Conservation (phyloP, 1,140 invertebrate species). For the Polypedilum vanderplanki region DNA sequence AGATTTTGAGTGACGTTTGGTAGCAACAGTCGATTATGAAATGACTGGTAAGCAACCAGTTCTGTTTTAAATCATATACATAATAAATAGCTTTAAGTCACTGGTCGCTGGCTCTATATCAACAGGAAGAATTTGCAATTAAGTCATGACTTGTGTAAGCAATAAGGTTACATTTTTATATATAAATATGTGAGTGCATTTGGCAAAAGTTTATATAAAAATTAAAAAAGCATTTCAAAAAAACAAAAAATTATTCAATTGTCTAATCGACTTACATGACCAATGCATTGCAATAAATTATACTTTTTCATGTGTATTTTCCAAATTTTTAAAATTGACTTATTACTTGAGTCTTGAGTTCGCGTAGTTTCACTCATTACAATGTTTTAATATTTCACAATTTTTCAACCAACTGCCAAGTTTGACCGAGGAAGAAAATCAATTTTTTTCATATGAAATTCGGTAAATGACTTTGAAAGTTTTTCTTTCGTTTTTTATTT, state of each 20-base stretch:
- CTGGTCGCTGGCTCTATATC: background rate
- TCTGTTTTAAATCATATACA: background rate
- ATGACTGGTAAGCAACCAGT: background rate
- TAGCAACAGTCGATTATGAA: background rate
- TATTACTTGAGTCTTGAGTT: too few species aligned
- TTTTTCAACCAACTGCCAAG: too few species aligned
- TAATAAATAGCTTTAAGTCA: too few species aligned
- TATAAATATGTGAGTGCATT: background rate
- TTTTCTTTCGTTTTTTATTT: too few species aligned
- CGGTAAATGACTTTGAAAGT: too few species aligned
- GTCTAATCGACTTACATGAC: constrained; percentile 17
- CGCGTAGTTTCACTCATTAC: too few species aligned
- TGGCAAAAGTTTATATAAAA: background rate
- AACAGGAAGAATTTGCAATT: constrained; percentile 13
- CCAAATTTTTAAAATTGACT: too few species aligned
- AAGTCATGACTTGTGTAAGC: background rate
- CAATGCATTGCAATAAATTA: background rate
- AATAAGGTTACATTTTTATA: constrained; percentile 7
- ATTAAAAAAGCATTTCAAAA: background rate
- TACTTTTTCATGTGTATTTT: too few species aligned
- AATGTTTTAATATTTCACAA: too few species aligned
- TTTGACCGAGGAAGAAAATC: too few species aligned
- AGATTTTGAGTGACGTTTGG: background rate
- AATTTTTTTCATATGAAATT: too few species aligned
- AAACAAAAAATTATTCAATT: background rate